Percentiles rank a stretch among this genome's conserved stretches.
These are phyloP conservation scores for Muscidifurax raptorellus DNA, from an alignment of 1,140 invertebrate genomes.

Conservation along the genomic window DNA sequence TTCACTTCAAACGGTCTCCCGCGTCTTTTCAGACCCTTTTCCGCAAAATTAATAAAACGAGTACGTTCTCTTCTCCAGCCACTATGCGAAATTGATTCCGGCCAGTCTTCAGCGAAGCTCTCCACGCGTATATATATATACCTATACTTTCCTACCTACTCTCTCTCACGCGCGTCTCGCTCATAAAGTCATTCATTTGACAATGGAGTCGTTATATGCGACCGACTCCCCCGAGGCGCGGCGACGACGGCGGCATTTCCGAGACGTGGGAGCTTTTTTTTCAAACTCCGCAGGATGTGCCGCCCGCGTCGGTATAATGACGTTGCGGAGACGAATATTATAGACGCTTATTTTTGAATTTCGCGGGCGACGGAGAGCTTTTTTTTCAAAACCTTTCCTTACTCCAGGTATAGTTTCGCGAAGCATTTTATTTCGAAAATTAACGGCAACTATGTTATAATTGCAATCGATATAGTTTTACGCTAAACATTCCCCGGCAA, in stretches of 20 bases:
- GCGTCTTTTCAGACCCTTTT: no score
- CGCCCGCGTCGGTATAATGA: no score
- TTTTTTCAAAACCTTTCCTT: no score
- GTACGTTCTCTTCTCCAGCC: background rate
- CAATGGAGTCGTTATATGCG: constrained; percentile 18
- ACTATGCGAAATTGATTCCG: constrained; percentile 14
- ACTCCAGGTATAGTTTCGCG: no score
- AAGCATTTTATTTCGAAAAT: no score
- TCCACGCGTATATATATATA: no score
- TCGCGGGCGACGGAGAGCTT: background rate
- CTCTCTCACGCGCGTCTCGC: background rate
- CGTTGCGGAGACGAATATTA: background rate
- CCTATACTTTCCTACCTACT: background rate
- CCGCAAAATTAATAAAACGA: background rate
- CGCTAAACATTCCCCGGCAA: no score
- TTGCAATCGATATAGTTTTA: no score
- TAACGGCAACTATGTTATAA: no score
- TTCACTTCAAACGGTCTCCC: background rate
- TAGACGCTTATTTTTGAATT: constrained; percentile 3
- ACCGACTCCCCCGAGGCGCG: background rate
- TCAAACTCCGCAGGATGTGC: no score
- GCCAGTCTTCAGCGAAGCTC: background rate
- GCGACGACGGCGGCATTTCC: background rate
- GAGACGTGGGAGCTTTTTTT: background rate
- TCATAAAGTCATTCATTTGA: constrained; percentile 9